phyloP scores from a whole-genome alignment of 2,888 invertebrate species.

The Pristionchus arcanus region DNA sequence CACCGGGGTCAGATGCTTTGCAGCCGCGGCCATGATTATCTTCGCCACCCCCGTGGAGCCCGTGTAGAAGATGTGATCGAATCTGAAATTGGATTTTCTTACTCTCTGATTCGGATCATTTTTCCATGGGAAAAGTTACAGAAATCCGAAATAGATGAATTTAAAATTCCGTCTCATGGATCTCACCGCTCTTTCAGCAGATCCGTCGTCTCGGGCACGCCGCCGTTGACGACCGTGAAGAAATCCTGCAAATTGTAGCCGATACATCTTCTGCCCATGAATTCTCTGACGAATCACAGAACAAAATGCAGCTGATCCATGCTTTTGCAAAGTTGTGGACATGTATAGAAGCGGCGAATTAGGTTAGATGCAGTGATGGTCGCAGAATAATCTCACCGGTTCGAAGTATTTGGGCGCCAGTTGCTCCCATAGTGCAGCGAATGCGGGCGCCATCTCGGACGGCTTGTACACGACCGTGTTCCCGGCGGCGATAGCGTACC shows the following conservation, averaged over 20 bases:
- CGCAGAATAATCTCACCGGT: conserved; percentile 57
- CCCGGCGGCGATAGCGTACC: conserved; percentile 55
- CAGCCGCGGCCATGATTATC: conserved; percentile 91
- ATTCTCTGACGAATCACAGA: too few relatives aligned
- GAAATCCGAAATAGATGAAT: too few relatives aligned
- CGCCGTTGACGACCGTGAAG: conserved; percentile 89
- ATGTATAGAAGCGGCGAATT: too few relatives aligned
- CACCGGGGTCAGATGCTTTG: conserved; percentile 91
- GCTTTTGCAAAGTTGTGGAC: too few relatives aligned
- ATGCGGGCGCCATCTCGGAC: conserved; percentile 89
- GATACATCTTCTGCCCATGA: too few relatives aligned
- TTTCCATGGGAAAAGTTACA: too few relatives aligned
- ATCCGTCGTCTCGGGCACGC: conserved; percentile 89
- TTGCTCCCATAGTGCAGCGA: conserved; percentile 86
- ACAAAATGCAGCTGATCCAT: too few relatives aligned
- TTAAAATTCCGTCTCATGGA: too few relatives aligned
- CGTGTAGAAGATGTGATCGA: conserved; percentile 97
- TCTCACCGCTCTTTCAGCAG: conserved; percentile 86
- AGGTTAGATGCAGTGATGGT: too few relatives aligned
- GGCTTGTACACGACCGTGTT: conserved; percentile 95
- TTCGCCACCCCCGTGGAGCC: conserved; percentile 89
- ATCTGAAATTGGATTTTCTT: too few relatives aligned
- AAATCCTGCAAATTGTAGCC: too few relatives aligned
- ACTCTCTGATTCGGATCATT: too few relatives aligned
- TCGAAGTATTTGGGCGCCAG: conserved; percentile 89